These are phyloP conservation scores for Cossypha dichroa DNA, from an alignment of 2,797 vertebrate genomes.

Conservation along the genomic window DNA sequence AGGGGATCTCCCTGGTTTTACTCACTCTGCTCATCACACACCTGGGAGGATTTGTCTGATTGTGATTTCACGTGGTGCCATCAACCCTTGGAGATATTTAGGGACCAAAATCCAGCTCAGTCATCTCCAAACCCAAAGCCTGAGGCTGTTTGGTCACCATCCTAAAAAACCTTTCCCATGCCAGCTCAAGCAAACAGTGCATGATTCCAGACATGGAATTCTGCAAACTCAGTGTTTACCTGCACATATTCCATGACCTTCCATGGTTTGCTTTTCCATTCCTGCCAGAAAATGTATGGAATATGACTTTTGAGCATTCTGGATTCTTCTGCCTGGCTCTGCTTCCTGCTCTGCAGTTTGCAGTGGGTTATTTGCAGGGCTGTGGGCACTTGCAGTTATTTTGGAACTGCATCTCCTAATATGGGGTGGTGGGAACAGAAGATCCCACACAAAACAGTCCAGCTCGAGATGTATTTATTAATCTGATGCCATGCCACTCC, in stretches of 20 bases:
- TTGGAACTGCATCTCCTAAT: conserved; percentile 12
- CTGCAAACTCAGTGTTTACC: neutral
- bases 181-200: neutral
- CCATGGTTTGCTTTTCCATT: neutral
- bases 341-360: neutral
- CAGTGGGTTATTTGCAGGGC: neutral
- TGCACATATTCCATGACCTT: neutral
- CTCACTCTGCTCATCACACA: neutral
- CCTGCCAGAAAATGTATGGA: neutral
- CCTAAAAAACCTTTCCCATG: neutral
- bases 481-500: neutral
- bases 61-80: neutral
- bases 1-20: neutral
- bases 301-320: neutral
- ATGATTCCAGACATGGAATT: neutral
- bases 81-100: accelerated
- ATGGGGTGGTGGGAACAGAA: neutral
- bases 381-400: neutral
- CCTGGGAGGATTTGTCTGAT: accelerated
- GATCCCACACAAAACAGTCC: neutral
- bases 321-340: neutral
- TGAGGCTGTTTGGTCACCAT: neutral
- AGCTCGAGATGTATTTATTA: neutral
- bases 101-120: neutral
- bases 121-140: neutral